Base-by-base conservation (phyloP, 2,113 vertebrate genomes). In the Sialia sialis region DNA sequence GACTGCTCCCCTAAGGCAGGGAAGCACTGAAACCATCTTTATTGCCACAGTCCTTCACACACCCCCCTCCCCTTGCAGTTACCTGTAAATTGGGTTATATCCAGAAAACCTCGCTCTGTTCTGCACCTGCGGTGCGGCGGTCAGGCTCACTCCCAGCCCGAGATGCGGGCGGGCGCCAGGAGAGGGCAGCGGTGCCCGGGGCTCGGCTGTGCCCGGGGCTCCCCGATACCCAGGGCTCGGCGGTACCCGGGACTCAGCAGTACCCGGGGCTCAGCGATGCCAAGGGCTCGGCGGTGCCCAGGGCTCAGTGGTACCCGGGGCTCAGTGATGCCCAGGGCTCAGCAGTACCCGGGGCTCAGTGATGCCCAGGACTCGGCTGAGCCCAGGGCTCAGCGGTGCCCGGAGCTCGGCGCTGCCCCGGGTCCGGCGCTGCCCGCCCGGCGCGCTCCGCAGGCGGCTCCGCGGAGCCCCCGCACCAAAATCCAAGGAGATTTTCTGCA, bases 111-210 rank as follows among this genome's bases (percentile, higher is more conserved):
- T 11, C 19, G 2, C 2, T 7, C 30, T 5, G 1, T 7, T 5
- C 16, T 0, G 23, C 46, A 1, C 3, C 3, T 1, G 32, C 0
- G 19, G 27, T 0, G 51, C 8, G 6, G 26, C 10, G 13, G 39
- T 2, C 11, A 1, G 16, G 0, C 43, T 10, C 13, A 15, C 18
- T 39, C 8, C 13, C 27, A 2, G 4, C 10, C 21, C 1, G 51
- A 52, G 55, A 19, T 88, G 86, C 95, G 6, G 13, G 25, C 2
- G 3, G 60, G 68, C 52, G 73, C 96, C 96, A 52, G 93, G 55
- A 96, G 96, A 93, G 93, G 93, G 94, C 96, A 84, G 96, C 87
- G 87, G 41, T 54, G 91, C 93, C 86, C 89, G 6, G 72, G 16
- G 22, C 30, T 78, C 41, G 2, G 68, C 56, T 4, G 2, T 18